Evolutionary conservation across 2,113 vertebrate species (phyloP), one percentile per base, ranked within the genome.

Genomic region (Phyllostomus discolor): DNA sequence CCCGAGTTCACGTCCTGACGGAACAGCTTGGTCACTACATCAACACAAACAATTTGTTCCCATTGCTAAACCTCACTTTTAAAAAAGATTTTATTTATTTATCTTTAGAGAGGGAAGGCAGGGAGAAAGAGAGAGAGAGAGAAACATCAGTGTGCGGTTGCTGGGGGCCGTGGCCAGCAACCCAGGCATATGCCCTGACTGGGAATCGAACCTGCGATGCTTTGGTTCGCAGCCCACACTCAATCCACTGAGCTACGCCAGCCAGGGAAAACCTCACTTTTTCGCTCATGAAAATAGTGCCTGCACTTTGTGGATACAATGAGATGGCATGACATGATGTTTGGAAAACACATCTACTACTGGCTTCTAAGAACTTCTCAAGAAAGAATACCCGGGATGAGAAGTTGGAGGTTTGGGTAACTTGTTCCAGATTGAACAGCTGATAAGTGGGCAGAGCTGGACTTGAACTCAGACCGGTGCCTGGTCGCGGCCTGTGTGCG

Each of bases 401-500:
- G 88, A 72, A 20, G 52, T 52, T 0, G 35, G 54, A 26, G 2
- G 10, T 22, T 14, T 33, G 5, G 33, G 43, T 22, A 28, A 69
- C n/a, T 75, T 57, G 16, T 62, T 85, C 52, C 82, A 76, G 41
- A 28, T 0, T 16, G 7, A 11, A 28, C 19, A 80, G 22, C 22
- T 26, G 4, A 3, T 11, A 28, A 64, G 16, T 15, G 26, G 75
- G 22, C 41, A 52, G 70, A 50, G 14, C 5, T 4, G 43, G 64
- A 69, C 28, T 41, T 17, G 33, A 70, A 35, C 78, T 35, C 70
- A 46, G 73, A 3, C 31, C 16, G 22, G 8, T 3, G 5, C 38
- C 1, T 0, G 2, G 1, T 12, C 12, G 20, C n/a, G 17, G 14
- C 31, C 73, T 43, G 0, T 6, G 1, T 16, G 0, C n/a, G 76